Conservation (phyloP, 1,140 invertebrate species). For the Philaenus spumarius region DNA sequence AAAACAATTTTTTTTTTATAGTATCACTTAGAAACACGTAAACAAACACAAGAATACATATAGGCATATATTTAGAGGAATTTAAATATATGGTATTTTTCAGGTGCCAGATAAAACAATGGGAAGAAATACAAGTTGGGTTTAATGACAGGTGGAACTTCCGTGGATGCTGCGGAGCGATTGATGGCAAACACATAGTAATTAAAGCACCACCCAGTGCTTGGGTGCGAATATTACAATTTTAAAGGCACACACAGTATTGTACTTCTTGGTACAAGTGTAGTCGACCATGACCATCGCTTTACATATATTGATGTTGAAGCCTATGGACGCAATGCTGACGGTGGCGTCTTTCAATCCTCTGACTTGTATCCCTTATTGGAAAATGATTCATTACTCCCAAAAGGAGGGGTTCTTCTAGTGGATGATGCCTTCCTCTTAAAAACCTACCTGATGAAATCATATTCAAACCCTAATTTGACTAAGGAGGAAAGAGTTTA, state of each 20-base stretch:
- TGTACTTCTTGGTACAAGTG: background rate
- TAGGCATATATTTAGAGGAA: background rate
- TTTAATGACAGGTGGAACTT: background rate
- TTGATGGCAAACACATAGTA: background rate
- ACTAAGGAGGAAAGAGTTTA: constrained; percentile 36
- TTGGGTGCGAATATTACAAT: background rate
- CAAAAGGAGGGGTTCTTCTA: no score
- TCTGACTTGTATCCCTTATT: constrained; percentile 20
- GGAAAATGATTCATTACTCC: constrained; percentile 24
- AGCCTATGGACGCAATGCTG: constrained; percentile 36
- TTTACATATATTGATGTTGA: constrained; percentile 44
- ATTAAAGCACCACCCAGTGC: background rate
- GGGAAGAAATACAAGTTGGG: background rate
- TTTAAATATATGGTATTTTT: background rate
- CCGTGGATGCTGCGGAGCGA: background rate
- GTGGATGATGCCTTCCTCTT: no score
- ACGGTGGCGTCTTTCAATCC: constrained; percentile 36
- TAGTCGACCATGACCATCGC: constrained; percentile 20
- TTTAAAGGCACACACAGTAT: background rate
- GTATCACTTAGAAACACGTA: no score
- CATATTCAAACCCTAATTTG: no score
- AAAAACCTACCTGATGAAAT: no score
- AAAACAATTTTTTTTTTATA: no score
- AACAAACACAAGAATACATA: background rate
- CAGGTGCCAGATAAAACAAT: background rate